phyloP scores from a whole-genome alignment of 1,140 invertebrate species.

The Copidosoma floridanum region DNA sequence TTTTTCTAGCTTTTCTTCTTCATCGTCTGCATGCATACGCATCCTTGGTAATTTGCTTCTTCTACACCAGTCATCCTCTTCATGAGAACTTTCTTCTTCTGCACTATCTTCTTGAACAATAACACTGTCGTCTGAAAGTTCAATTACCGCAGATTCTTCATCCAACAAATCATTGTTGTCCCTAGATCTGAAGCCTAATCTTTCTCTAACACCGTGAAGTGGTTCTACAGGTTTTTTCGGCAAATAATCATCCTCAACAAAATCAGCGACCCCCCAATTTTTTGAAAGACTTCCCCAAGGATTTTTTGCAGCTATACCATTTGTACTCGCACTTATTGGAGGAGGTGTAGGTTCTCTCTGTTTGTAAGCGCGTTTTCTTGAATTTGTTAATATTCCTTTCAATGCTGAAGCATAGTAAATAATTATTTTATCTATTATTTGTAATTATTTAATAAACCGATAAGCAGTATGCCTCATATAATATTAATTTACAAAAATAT shows the following conservation, averaged over 20 bases:
- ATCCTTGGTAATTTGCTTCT: constrained; percentile 70
- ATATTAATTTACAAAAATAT: too few relatives aligned
- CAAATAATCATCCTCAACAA: constrained; percentile 58
- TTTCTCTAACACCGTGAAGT: constrained; percentile 41
- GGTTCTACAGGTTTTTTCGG: constrained; percentile 16
- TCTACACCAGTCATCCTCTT: constrained; percentile 58
- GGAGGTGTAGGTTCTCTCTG: constrained; percentile 34
- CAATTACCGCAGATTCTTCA: not conserved
- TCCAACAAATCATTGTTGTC: not conserved
- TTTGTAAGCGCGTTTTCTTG: constrained; percentile 53
- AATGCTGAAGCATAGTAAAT: constrained; percentile 46
- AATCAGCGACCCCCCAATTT: constrained; percentile 67
- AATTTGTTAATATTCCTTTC: constrained; percentile 59
- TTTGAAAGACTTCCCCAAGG: constrained; percentile 71
- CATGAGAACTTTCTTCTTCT: constrained; percentile 55
- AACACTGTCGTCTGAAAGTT: not conserved
- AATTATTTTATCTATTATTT: constrained; percentile 9
- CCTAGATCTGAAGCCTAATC: constrained; percentile 45
- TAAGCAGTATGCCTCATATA: too few relatives aligned
- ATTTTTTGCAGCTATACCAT: constrained; percentile 58
- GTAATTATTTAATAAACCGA: not conserved
- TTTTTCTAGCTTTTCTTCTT: constrained; percentile 65
- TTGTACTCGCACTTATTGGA: constrained; percentile 34
- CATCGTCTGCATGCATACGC: constrained; percentile 87
- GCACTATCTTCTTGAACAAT: constrained; percentile 27